Percentiles rank a stretch among this genome's conserved stretches.
Conservation (phyloP, 1,140 invertebrate species). For the Drosophila hydei region DNA sequence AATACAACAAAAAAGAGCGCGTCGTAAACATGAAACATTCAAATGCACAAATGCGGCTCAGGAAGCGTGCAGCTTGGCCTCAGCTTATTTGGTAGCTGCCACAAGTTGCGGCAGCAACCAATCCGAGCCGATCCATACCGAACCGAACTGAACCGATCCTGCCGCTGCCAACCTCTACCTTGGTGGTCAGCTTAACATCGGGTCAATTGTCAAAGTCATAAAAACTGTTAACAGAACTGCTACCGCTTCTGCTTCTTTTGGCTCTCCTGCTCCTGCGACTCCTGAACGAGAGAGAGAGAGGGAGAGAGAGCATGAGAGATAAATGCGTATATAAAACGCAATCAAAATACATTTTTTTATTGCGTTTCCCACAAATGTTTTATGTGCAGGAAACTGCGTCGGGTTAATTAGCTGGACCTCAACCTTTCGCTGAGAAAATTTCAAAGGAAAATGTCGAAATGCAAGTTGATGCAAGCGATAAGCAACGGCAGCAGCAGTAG, state of each 20-base stretch:
- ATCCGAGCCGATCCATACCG: no score
- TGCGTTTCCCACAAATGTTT: slow-evolving; percentile 72
- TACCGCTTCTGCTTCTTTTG: not conserved
- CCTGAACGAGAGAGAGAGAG: no score
- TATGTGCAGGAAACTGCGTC: slow-evolving; percentile 61
- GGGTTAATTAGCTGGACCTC: slow-evolving; percentile 61
- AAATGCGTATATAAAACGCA: slow-evolving; percentile 46
- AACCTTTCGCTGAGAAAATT: slow-evolving; percentile 48
- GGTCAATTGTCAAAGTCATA: slow-evolving; percentile 77
- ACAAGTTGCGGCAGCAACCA: slow-evolving; percentile 5
- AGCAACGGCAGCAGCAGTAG: slow-evolving; percentile 8
- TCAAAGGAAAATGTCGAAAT: slow-evolving; percentile 54
- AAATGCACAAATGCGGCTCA: slow-evolving; percentile 64
- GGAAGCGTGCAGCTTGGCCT: slow-evolving; percentile 42
- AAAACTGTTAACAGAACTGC: slow-evolving; percentile 37
- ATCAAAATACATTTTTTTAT: slow-evolving; percentile 62
- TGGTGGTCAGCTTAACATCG: slow-evolving; percentile 49
- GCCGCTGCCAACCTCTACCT: slow-evolving; percentile 32
- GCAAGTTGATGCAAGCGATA: slow-evolving; percentile 31
- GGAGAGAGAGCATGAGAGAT: slow-evolving; percentile 33
- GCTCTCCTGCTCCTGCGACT: slow-evolving; percentile 1
- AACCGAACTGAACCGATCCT: slow-evolving; percentile 36
- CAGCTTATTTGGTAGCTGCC: slow-evolving; percentile 39
- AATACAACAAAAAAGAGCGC: slow-evolving; percentile 28
- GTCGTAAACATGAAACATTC: slow-evolving; percentile 69